These are phyloP conservation scores for Marronus borbonicus DNA, from an alignment of 2,888 invertebrate genomes.

Conservation along the genomic window DNA sequence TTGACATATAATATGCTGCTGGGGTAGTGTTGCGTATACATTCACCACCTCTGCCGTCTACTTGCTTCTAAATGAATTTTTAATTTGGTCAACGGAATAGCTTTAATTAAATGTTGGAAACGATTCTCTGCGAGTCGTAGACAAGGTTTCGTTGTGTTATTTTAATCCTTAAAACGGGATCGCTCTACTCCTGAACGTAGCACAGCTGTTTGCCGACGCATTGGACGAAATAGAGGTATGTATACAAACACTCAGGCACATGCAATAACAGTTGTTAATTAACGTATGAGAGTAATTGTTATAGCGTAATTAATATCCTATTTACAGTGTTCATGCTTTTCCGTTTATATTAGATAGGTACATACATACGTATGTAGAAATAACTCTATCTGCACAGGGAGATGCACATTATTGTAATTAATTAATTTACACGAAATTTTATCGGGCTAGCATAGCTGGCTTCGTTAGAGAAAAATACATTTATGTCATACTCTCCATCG, in stretches of 20 bases:
- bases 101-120: slow-evolving; percentile 40
- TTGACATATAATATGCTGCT: slow-evolving; percentile 2
- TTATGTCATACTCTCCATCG: no score
- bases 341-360: slow-evolving; percentile 23
- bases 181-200: not conserved
- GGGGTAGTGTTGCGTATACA: not conserved
- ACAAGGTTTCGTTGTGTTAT: slow-evolving; percentile 30
- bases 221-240: slow-evolving; percentile 5
- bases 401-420: no score
- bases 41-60: not conserved
- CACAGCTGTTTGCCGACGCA: not conserved
- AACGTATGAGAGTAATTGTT: slow-evolving; percentile 37
- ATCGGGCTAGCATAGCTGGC: no score
- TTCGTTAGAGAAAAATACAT: no score
- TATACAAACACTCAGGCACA: slow-evolving; percentile 27
- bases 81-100: slow-evolving; percentile 5
- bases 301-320: slow-evolving; percentile 42
- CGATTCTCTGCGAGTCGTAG: not conserved
- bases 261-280: slow-evolving; percentile 45
- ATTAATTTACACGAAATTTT: no score
- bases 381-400: no score
- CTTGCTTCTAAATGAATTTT: slow-evolving; percentile 17
- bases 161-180: slow-evolving; percentile 38
- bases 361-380: not conserved
- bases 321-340: slow-evolving; percentile 28